These are phyloP conservation scores for Aplodontia rufa DNA, from an alignment of 2,113 vertebrate species.

Conservation along the genomic window DNA sequence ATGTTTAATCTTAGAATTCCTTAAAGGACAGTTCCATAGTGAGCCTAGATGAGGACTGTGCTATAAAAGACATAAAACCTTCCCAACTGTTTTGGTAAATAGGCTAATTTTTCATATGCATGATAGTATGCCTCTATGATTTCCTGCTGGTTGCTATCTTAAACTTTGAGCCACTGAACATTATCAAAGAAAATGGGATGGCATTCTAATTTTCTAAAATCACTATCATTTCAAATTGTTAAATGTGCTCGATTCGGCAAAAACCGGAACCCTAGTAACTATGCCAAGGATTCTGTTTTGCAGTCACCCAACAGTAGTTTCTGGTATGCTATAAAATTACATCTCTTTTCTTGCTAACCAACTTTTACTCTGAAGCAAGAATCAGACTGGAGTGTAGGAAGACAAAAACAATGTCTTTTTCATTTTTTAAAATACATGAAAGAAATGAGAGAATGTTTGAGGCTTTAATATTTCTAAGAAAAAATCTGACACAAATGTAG, in stretches of 20 bases:
- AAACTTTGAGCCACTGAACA: background rate
- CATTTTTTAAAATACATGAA: background rate
- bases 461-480: background rate
- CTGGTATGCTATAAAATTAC: background rate
- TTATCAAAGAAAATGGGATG: background rate
- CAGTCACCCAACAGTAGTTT: background rate
- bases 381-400: background rate
- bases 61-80: background rate
- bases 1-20: background rate
- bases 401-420: background rate
- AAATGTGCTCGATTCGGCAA: background rate
- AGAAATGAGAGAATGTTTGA: background rate
- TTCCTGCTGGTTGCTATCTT: background rate
- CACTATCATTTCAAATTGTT: constrained; percentile 21
- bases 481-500: background rate
- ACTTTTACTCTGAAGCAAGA: background rate
- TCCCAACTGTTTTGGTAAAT: background rate
- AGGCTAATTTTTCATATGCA: background rate
- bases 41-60: background rate
- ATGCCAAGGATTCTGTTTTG: background rate
- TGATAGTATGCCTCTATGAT: background rate
- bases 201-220: background rate
- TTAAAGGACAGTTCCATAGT: background rate
- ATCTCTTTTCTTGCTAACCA: background rate
- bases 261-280: background rate